These are phyloP conservation scores for Nycticebus coucang DNA, from an alignment of 2,113 vertebrate species.

Conservation along the genomic window DNA sequence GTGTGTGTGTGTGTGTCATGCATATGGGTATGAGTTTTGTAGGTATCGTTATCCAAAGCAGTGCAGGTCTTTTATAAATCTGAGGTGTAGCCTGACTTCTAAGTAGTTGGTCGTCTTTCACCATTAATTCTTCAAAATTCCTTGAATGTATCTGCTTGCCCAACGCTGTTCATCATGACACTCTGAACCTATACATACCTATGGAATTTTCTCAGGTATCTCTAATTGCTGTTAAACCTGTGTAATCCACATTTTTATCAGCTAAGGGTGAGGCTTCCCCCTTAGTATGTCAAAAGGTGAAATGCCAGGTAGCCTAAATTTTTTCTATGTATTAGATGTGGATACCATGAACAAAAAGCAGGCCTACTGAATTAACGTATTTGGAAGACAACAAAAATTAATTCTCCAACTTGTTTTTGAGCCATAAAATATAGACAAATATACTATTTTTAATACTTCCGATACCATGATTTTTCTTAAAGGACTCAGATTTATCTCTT, in stretches of 20 bases:
- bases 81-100: neutral
- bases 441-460: neutral
- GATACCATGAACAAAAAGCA: neutral
- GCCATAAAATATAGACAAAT: neutral
- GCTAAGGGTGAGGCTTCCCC: neutral
- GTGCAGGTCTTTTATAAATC: neutral
- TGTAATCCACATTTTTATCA: neutral
- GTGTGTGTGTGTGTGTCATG: neutral
- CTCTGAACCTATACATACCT: neutral
- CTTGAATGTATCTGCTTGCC: neutral
- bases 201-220: neutral
- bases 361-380: neutral
- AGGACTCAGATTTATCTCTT: neutral
- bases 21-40: neutral
- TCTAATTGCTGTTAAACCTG: neutral
- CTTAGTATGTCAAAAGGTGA: neutral
- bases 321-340: neutral
- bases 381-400: conserved; percentile 6
- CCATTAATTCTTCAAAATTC: neutral
- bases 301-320: neutral
- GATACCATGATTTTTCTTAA: conserved; percentile 6
- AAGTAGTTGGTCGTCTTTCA: neutral
- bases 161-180: neutral
- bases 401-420: conserved; percentile 33
- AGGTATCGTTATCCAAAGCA: neutral